phyloP scores from a whole-genome alignment of 92 coral and sea anemone species.

The Heteractis magnifica region DNA sequence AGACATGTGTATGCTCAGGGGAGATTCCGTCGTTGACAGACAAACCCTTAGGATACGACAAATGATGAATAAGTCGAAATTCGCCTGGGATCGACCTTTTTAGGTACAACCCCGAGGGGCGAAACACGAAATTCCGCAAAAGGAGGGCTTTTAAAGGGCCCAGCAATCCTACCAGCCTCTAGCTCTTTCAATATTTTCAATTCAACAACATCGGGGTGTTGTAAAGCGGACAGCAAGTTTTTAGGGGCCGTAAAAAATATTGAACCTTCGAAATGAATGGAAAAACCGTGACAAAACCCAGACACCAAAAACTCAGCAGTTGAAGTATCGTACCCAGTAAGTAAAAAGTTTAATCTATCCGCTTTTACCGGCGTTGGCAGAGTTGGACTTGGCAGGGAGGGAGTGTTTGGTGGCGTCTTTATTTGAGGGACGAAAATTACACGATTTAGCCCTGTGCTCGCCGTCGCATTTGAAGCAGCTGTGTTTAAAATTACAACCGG shows the following conservation, averaged over 20 bases:
- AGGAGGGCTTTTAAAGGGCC: too few species aligned
- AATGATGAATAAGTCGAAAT: too few species aligned
- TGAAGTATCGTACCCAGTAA: conserved; percentile 25
- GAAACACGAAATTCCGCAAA: too few species aligned
- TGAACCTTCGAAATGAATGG: conserved; percentile 3
- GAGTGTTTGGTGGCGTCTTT: conserved; percentile 18
- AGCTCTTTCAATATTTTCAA: neutral
- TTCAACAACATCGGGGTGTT: conserved; percentile 1
- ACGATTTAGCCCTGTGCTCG: conserved; percentile 18
- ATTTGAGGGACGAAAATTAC: conserved; percentile 37
- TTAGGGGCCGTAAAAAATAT: neutral
- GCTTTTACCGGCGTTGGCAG: conserved; percentile 46
- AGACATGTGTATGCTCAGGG: too few species aligned
- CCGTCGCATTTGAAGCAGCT: conserved; percentile 45
- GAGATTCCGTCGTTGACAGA: too few species aligned
- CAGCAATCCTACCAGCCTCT: too few species aligned
- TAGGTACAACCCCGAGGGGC: too few species aligned
- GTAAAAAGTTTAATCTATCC: conserved; percentile 23
- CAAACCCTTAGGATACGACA: too few species aligned
- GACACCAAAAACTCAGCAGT: conserved; percentile 7
- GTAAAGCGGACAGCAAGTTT: conserved; percentile 5
- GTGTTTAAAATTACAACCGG: conserved; percentile 51
- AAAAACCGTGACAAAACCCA: conserved; percentile 47
- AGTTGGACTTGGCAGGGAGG: neutral
- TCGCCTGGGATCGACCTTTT: too few species aligned